Evolutionary conservation across 1,140 invertebrate genomes (phyloP).

Genomic region (Eupristina koningsbergeri): DNA sequence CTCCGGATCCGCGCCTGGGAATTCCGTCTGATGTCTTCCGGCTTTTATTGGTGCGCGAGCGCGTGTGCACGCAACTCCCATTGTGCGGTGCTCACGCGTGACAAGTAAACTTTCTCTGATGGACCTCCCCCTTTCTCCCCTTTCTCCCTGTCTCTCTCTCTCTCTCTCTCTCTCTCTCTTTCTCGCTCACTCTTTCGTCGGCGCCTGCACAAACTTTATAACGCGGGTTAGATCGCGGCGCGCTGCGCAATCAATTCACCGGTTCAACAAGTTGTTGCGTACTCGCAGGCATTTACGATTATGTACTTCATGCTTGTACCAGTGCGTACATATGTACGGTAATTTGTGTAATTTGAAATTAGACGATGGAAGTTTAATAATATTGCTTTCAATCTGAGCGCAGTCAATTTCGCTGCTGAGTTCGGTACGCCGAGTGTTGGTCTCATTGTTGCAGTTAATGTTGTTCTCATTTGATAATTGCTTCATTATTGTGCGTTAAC

Average conservation of each 20-base stretch:
- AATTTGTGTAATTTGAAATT: background rate
- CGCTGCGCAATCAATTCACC: slow-evolving; percentile 20
- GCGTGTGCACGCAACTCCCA: background rate
- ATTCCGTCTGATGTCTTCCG: background rate
- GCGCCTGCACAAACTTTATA: background rate
- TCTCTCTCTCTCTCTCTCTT: no score
- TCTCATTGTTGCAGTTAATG: no score
- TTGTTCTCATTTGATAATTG: background rate
- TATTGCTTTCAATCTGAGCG: background rate
- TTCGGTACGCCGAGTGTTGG: no score
- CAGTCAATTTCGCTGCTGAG: no score
- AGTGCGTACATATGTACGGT: background rate
- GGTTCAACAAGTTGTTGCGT: slow-evolving; percentile 21
- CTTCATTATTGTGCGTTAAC: no score
- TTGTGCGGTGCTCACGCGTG: background rate
- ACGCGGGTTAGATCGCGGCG: slow-evolving; percentile 2
- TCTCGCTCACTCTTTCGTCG: no score
- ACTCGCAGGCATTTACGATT: background rate
- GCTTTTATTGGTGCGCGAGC: background rate
- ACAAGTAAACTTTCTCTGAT: slow-evolving; percentile 32
- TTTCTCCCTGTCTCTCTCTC: no score
- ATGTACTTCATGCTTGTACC: background rate
- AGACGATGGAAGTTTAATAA: background rate
- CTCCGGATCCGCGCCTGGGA: background rate
- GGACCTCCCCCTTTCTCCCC: no score